Base-by-base conservation (phyloP, 2,113 vertebrate species). In the Clarias macrocephalus region DNA sequence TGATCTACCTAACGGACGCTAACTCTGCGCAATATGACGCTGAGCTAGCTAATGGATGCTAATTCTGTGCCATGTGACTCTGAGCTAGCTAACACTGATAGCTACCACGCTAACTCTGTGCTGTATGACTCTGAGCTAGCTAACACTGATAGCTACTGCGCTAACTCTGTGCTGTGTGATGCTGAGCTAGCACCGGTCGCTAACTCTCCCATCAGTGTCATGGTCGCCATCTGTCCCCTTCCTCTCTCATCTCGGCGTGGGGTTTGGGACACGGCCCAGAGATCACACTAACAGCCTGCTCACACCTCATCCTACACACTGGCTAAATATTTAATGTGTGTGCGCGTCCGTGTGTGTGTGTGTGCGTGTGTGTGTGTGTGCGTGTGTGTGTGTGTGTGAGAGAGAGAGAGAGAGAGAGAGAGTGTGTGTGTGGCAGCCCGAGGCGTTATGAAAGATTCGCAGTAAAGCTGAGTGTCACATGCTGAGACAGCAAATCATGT, bases 381-480 rank as follows among this genome's bases (percentile, higher is more conserved):
- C 21, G 80, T 54, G 88, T 83, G 84, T 83, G 73, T 86, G 84
- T 77, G 81, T 65, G 56, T 60, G 33, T 37, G 33, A 37, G 33
- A 37, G 33, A 37, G 33, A 37, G 33, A 37, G 42, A 42, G 42
- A 42, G 42, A 48, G 48, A 48, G 48, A 48, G 42, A 48, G 42
- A 48, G 73, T 73, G 85, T 80, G 85, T 77, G 84, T 62, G 25
- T 62, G 72, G 48, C 80, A 83, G 80, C 73, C 85, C 25, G 33
- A 80, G 73, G 73, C 62, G 30, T 70, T 83, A 83, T 86, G 62
- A 88, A 88, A 86, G 82, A 77, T 88, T 77, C 83, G 84, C 66
- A 73, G 82, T 60, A 60, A 52, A 56, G 48, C 76, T 10, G 42
- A 83, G 72, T 42, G 63, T 83, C 80, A 84, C 81, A 62, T 25